Evolutionary conservation across 2,888 invertebrate genomes (phyloP), one percentile per base, ranked within the genome.

Genomic region (Lampropteryx suffumata): DNA sequence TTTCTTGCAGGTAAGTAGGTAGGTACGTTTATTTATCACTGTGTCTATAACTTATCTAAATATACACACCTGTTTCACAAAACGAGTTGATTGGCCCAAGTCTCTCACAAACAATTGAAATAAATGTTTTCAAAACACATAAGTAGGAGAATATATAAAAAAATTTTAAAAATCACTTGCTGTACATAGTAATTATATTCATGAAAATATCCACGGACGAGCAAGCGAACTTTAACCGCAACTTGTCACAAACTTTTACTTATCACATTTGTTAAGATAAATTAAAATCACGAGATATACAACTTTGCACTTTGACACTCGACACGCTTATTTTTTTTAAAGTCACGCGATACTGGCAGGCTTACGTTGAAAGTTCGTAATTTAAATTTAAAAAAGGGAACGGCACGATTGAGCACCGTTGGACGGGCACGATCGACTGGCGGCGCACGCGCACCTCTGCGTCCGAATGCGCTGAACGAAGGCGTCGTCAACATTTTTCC

Each of bases 391-490:
- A 69, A 70, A n/a, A 64, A 65, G 52, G 49, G 63, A 63, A 69
- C 73, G 77, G 74, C 76, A 71, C 71, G 69, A 62, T 65, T 74
- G 69, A 67, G 71, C 81, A 68, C 82, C 73, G 77, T 69, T 74
- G 78, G 73, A 69, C 69, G 80, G 73, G 69, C 84, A 79, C 85
- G 82, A 80, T 72, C 77, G 83, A 88, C 88, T 88, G 87, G 73
- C 67, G 71, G 73, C 85, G 83, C 85, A 75, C 71, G 85, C 88
- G 88, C 87, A 82, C 57, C 74, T 76, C 73, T 52, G 68, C 73
- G 56, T 73, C 69, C 72, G 69, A 73, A 74, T 69, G 71, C 65
- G 73, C 69, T 70, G 63, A 70, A 54, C 52, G 30, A 76, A 78
- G 83, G 67, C 45, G 59, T 59, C 3, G 50, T 0, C 64, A 87